Conservation (phyloP, 2,888 invertebrate genomes). For the Pharmacophagus antenor region DNA sequence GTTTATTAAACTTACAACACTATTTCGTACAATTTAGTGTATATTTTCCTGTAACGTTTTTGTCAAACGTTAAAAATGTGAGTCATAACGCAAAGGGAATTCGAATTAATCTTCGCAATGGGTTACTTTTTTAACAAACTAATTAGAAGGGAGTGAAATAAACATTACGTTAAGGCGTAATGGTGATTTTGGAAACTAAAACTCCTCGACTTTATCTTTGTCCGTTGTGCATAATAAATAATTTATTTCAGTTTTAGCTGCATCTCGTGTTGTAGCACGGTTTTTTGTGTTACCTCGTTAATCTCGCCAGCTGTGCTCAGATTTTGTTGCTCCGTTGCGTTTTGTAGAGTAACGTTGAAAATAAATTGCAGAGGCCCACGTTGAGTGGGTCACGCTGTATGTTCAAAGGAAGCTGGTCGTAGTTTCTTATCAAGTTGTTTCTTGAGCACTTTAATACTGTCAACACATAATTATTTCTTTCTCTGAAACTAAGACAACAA, state of each 20-base stretch:
- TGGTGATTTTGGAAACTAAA: constrained; percentile 50
- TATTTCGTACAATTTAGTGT: constrained; percentile 7
- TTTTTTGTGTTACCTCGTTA: constrained; percentile 24
- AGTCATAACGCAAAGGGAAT: constrained; percentile 39
- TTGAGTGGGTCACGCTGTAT: constrained; percentile 11
- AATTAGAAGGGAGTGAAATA: constrained; percentile 55
- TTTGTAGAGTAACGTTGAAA: constrained; percentile 24
- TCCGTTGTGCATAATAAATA: constrained; percentile 37
- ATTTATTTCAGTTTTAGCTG: constrained; percentile 8
- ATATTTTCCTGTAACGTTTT: constrained; percentile 12
- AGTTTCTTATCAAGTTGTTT: constrained; percentile 18
- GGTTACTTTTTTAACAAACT: constrained; percentile 45
- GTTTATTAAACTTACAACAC: constrained; percentile 31
- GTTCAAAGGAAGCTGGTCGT: constrained; percentile 17
- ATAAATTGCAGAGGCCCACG: constrained; percentile 25
- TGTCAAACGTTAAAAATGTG: constrained; percentile 34
- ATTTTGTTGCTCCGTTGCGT: constrained; percentile 22
- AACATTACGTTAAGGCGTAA: constrained; percentile 50
- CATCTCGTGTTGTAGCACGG: constrained; percentile 7
- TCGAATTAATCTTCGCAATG: constrained; percentile 34
- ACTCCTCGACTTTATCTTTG: constrained; percentile 39
- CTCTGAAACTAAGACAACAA: too few relatives aligned
- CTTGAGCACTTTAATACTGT: constrained; percentile 25
- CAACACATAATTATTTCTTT: constrained; percentile 19
- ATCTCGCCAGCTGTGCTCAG: constrained; percentile 27